Evolutionary conservation across 1,140 invertebrate genomes (phyloP).

Genomic region (Oncopodura yosiiana): DNA sequence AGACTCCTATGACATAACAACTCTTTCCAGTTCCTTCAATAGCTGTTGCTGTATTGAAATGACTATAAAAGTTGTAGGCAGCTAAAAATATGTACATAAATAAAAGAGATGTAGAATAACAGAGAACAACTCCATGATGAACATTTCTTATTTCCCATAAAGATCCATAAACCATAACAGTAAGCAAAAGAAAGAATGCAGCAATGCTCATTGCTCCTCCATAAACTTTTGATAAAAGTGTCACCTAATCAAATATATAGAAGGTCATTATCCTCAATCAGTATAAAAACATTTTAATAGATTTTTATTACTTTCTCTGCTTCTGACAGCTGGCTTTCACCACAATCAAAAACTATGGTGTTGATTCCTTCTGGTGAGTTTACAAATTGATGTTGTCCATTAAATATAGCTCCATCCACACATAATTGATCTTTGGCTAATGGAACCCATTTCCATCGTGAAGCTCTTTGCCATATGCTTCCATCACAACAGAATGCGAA

Average conservation of each 20-base stretch:
- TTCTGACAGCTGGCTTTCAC: background rate
- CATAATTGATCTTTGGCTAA: conserved; percentile 5
- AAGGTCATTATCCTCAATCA: background rate
- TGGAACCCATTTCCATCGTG: background rate
- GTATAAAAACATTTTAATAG: background rate
- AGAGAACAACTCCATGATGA: background rate
- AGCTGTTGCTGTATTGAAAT: background rate
- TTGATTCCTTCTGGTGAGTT: background rate
- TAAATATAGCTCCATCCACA: conserved; percentile 18
- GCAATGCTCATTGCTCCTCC: background rate
- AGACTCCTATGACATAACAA: no score
- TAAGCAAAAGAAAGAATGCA: background rate
- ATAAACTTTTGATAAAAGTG: background rate
- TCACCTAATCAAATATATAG: conserved; percentile 2
- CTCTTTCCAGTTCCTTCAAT: no score
- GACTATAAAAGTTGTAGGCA: conserved; percentile 5
- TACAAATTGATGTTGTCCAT: no score
- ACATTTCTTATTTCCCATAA: conserved; percentile 1
- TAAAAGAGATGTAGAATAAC: conserved; percentile 6
- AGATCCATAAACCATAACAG: background rate
- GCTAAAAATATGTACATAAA: conserved; percentile 18
- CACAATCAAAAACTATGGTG: conserved; percentile 23
- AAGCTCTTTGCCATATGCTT: background rate
- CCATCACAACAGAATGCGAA: background rate
- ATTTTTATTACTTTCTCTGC: background rate